These are phyloP conservation scores for Gnathonemus echidnorhynchus DNA, from an alignment of 2,113 vertebrate species.

Conservation along the genomic window DNA sequence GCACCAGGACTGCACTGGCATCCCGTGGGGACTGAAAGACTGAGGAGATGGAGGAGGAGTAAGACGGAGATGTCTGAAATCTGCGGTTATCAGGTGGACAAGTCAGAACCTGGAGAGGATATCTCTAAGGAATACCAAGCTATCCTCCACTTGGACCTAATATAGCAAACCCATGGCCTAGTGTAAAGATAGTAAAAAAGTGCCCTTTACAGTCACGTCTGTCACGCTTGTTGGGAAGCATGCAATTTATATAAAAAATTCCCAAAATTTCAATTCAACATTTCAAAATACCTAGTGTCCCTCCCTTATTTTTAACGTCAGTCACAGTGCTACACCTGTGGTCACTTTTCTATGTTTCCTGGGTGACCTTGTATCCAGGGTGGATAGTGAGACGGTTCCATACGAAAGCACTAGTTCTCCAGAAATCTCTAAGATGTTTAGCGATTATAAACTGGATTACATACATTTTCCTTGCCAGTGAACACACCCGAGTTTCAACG, in stretches of 20 bases:
- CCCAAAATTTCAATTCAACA: not conserved
- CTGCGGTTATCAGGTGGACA: not conserved
- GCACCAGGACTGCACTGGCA: slow-evolving; percentile 54
- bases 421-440: not conserved
- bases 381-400: not conserved
- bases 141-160: not conserved
- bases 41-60: slow-evolving; percentile 25
- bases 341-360: not conserved
- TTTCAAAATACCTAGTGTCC: not conserved
- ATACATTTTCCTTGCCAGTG: not conserved
- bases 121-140: not conserved
- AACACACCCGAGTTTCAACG: not conserved
- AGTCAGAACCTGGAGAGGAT: not conserved
- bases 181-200: not conserved
- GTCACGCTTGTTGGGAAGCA: not conserved
- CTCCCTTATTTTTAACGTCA: not conserved
- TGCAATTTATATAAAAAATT: not conserved
- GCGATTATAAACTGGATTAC: not conserved
- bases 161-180: not conserved
- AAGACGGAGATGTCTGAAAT: not conserved
- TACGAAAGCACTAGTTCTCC: not conserved
- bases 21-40: slow-evolving; percentile 53
- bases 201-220: not conserved
- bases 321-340: not conserved
- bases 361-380: not conserved